Conservation (phyloP, 2,113 vertebrate genomes). For the Pao palembangensis region DNA sequence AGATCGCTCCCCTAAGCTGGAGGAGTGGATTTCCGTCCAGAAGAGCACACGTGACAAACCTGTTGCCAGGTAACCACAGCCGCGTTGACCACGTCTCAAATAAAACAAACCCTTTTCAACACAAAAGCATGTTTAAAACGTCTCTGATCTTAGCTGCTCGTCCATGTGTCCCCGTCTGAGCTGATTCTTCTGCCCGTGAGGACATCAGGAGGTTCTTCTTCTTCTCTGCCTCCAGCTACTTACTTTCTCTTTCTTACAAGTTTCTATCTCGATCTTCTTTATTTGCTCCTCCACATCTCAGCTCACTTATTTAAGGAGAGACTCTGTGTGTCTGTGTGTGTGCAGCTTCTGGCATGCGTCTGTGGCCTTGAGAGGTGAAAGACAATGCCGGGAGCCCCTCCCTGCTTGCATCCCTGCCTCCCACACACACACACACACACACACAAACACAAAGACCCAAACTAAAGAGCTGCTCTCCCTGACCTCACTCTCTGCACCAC, state of each 20-base stretch:
- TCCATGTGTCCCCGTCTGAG: too few relatives aligned
- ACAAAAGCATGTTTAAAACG: background rate
- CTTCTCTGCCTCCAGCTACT: too few relatives aligned
- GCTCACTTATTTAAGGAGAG: background rate
- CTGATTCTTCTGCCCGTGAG: too few relatives aligned
- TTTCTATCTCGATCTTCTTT: background rate
- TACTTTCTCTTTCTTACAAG: too few relatives aligned
- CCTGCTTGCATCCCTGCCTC: slow-evolving; percentile 19
- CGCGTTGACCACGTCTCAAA: background rate
- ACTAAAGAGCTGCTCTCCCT: slow-evolving; percentile 49
- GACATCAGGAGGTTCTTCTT: too few relatives aligned
- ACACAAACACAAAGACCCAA: slow-evolving; percentile 54
- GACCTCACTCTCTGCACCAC: slow-evolving; percentile 49
- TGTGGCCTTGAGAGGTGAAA: slow-evolving; percentile 66
- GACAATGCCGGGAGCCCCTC: slow-evolving; percentile 54
- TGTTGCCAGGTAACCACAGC: too few relatives aligned
- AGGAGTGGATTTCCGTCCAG: too few relatives aligned
- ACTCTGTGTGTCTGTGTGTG: background rate
- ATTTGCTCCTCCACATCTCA: slow-evolving; percentile 20
- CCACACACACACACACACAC: slow-evolving; percentile 23
- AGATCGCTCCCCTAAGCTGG: too few relatives aligned
- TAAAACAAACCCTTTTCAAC: background rate
- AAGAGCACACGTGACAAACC: too few relatives aligned
- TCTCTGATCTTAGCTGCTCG: too few relatives aligned
- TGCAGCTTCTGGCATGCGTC: slow-evolving; percentile 12